Conservation (phyloP, 1,140 invertebrate species). For the Pectinophora gossypiella region DNA sequence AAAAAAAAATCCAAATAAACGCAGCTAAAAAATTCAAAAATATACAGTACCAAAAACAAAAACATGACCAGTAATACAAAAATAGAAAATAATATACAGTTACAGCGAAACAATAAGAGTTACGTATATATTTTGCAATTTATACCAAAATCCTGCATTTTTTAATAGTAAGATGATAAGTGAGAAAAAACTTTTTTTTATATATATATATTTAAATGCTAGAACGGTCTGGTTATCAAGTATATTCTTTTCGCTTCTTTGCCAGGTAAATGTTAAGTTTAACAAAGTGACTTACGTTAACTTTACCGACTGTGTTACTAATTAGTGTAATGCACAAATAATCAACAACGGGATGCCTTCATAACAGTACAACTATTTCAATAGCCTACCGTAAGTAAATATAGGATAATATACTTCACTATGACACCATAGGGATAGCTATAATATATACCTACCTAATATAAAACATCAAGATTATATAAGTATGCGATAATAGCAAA, state of each 20-base stretch:
- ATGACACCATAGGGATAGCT: conserved; percentile 22
- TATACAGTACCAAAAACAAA: not conserved
- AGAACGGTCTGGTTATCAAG: conserved; percentile 21
- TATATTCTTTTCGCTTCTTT: conserved; percentile 51
- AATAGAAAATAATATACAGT: conserved; percentile 18
- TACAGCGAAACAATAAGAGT: conserved; percentile 59
- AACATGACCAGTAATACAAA: conserved; percentile 9
- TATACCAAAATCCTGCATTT: conserved; percentile 75
- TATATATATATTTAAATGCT: conserved; percentile 23
- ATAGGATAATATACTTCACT: conserved; percentile 37
- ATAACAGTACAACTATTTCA: conserved; percentile 69
- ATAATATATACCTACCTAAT: not conserved
- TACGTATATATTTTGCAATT: conserved; percentile 58
- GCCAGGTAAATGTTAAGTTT: conserved; percentile 57
- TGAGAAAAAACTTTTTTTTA: conserved; percentile 58
- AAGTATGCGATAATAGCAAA: not conserved
- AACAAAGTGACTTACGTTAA: conserved; percentile 44
- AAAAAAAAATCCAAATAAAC: conserved; percentile 37
- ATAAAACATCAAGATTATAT: too few relatives aligned
- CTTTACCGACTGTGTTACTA: conserved; percentile 68
- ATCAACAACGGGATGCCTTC: conserved; percentile 69
- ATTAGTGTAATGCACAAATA: conserved; percentile 63
- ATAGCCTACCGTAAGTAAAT: conserved; percentile 65
- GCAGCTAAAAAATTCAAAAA: conserved; percentile 44
- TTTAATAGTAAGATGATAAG: conserved; percentile 62